Evolutionary conservation across 2,888 invertebrate genomes (phyloP), one percentile per base, ranked within the genome.

Genomic region (Eumerus sabulonum): DNA sequence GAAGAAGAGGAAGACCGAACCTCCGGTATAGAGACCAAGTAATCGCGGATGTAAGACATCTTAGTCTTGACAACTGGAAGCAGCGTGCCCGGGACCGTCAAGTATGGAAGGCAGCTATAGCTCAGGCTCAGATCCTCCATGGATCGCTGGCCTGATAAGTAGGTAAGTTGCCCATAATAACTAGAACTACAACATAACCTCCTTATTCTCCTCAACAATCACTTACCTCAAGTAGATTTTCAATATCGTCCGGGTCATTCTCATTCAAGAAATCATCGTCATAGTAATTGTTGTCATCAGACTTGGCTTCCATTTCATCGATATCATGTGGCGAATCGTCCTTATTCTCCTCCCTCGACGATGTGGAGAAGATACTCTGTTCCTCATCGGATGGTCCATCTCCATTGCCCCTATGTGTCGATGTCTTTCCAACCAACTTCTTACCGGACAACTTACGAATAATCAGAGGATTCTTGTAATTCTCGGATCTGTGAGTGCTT

Each of bases 371-470:
- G 11, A 48, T 40, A 16, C n/a, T 51, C 18, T 50, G 14, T 2
- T 71, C 66, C 1, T 82, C 79, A 12, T 64, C 68, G 9, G 57
- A 42, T 27, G 60, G 66, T 9, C 77, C 68, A 68, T 84, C 83
- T 12, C 84, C 84, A 71, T 76, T 76, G 5, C 84, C 84, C 42
- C 83, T 83, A 76, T 84, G 83, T 14, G 79, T 72, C 9, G 79
- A 74, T 9, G 68, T 74, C 5, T 47, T 79, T 12, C 19, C 45
- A 45, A 63, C 27, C 12, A 71, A 14, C 53, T 68, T 48, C 56
- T 40, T 50, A 54, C 56, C 44, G 14, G 82, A 56, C 16, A 77
- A 4, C 42, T 72, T 72, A 9, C 66, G 66, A 12, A 51, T 27
- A 2, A 56, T 72, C 3, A 53, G 45, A 9, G 57, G 63, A 19